A percentile compares a stretch with the other conserved stretches of the same genome.
Evolutionary conservation across 2,797 vertebrate species (phyloP).

Genomic region (Siniperca undulata): DNA sequence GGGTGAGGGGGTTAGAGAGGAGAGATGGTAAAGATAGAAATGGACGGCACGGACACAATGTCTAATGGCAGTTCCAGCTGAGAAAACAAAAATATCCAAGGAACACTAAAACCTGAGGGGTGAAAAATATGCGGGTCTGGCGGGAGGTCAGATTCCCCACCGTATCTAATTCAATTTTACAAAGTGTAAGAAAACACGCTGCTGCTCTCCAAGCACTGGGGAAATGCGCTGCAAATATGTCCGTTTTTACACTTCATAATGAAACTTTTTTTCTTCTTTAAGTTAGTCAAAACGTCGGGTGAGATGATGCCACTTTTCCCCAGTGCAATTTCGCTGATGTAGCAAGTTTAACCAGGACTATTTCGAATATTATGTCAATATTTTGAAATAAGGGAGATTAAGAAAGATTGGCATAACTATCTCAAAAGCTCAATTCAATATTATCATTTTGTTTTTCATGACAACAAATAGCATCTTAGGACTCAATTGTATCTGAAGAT

Average conservation of each 20-base stretch:
- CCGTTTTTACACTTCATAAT: slow-evolving; percentile 53
- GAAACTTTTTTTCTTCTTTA: slow-evolving; percentile 17
- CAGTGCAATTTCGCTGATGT: neutral
- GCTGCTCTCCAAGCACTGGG: slow-evolving; percentile 61
- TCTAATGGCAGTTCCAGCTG: slow-evolving; percentile 87
- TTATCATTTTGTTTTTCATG: neutral
- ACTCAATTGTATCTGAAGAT: slow-evolving; percentile 1
- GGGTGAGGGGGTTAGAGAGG: slow-evolving; percentile 27
- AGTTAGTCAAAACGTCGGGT: neutral
- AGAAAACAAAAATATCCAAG: slow-evolving; percentile 87
- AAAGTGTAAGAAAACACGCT: slow-evolving; percentile 88
- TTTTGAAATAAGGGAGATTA: neutral
- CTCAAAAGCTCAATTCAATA: neutral
- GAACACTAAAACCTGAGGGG: slow-evolving; percentile 86
- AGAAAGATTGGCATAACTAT: neutral
- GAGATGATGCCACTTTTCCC: neutral
- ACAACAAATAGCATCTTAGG: neutral
- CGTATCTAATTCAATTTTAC: slow-evolving; percentile 90
- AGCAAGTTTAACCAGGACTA: neutral
- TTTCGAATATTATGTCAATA: neutral
- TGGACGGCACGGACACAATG: slow-evolving; percentile 77
- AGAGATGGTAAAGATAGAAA: slow-evolving; percentile 79
- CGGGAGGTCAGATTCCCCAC: slow-evolving; percentile 87
- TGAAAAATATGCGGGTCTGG: slow-evolving; percentile 85
- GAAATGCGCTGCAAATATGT: slow-evolving; percentile 54